Evolutionary conservation across 2,888 invertebrate species (phyloP).

Genomic region (Drosophila buzzatii): DNA sequence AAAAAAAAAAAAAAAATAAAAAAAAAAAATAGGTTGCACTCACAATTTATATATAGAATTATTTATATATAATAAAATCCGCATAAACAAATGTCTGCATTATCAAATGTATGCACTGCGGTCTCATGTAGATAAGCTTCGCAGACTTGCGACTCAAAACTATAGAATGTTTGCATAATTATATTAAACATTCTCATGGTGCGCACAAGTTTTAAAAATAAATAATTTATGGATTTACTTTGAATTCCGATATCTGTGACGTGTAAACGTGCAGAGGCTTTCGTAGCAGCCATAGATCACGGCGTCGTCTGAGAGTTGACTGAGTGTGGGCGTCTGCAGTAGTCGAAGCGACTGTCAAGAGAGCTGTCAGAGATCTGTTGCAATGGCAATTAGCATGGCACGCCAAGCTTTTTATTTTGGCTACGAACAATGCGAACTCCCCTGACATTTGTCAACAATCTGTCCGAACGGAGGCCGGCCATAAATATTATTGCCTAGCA

Average conservation of each 20-base stretch:
- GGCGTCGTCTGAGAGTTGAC: constrained; percentile 8
- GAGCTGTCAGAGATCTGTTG: constrained; percentile 61
- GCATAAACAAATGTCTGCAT: constrained; percentile 13
- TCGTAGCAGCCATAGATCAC: constrained; percentile 57
- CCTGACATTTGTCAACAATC: constrained; percentile 72
- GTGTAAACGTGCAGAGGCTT: neutral
- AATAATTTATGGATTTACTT: neutral
- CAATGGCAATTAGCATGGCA: constrained; percentile 73
- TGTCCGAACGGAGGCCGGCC: constrained; percentile 62
- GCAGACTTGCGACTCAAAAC: neutral
- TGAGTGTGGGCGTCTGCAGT: constrained; percentile 50
- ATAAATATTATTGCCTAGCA: constrained; percentile 66
- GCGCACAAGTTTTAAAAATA: constrained; percentile 6
- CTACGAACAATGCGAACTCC: constrained; percentile 46
- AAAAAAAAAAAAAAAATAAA: no score
- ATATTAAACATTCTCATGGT: neutral
- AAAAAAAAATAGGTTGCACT: no score
- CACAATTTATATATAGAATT: neutral
- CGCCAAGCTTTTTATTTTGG: constrained; percentile 24
- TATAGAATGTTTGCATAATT: neutral
- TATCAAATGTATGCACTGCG: constrained; percentile 21
- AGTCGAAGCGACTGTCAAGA: constrained; percentile 60
- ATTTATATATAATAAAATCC: neutral
- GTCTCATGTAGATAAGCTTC: neutral
- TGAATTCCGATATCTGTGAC: constrained; percentile 10